Base-by-base conservation (phyloP, 1,140 invertebrate species). In the Ips typographus region DNA sequence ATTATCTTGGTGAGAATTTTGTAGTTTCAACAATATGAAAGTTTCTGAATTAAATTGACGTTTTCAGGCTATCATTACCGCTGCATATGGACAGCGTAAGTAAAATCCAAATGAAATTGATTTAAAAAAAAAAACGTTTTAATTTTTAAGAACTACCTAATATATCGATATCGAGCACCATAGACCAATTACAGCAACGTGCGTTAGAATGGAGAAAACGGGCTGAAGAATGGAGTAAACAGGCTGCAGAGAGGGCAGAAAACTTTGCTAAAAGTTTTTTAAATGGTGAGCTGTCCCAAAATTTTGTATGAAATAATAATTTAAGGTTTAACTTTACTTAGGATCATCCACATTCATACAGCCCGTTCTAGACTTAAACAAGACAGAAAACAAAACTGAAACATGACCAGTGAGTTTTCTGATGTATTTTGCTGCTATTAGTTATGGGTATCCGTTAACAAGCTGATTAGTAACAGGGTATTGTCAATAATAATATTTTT, bases 131-230 rank as follows among this genome's bases (percentile, higher is more conserved):
- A 3, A 49, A 49, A 49, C 44, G 1, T 49, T 49, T 6, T 49
- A 8, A 6, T 22, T 8, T 49, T 49, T 6, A 2, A 49, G 44
- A 49, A 49, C 7, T 22, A 3, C 44, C 44, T 22, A 49, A 49
- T 3, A 49, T 49, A 49, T 49, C 44, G 22, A 8, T 49, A 8
- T 49, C 44, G 37, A 55, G 37, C 37, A n/a, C 52, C n/a, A 36
- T 55, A 37, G 52, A 55, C 5, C 52, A 55, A 37, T 55, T 22
- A 38, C 52, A 55, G 36, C n/a, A 55, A 55, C 52, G 52, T 1
- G 52, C 52, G 37, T 5, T 36, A 36, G 52, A 55, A 2, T 55
- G 52, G 52, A 55, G 52, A 4, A 55, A 55, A 55, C 52, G 37
- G 37, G 52, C 37, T 55, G n/a, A 55, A 55, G 37, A 55, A 5